phyloP scores from a whole-genome alignment of 1,140 invertebrate genomes.

The Popillia japonica region DNA sequence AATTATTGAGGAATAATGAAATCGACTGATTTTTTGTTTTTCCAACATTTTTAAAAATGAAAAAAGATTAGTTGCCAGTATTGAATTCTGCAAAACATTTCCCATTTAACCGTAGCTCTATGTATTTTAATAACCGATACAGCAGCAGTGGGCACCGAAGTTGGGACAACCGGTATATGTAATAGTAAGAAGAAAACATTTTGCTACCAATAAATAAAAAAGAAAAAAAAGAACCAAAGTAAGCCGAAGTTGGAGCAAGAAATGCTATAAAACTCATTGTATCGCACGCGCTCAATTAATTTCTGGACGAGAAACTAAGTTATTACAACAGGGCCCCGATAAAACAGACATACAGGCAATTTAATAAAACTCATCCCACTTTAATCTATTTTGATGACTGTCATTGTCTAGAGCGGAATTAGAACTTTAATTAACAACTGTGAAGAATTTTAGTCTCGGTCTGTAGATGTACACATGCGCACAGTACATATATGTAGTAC shows the following conservation, averaged over 20 bases:
- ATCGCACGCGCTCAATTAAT: constrained; percentile 35
- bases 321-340: constrained; percentile 46
- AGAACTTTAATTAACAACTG: constrained; percentile 60
- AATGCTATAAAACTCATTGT: constrained; percentile 21
- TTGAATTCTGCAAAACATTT: too few relatives aligned
- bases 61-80: too few relatives aligned
- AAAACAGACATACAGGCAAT: constrained; percentile 56
- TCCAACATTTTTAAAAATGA: too few relatives aligned
- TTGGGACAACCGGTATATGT: too few relatives aligned
- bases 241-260: not conserved
- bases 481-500: too few relatives aligned
- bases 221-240: not conserved
- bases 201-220: constrained; percentile 14
- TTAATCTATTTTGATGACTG: constrained; percentile 60
- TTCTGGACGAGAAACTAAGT: constrained; percentile 33
- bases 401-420: constrained; percentile 59
- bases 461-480: constrained; percentile 37
- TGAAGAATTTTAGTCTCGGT: constrained; percentile 49
- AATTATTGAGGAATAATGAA: too few relatives aligned
- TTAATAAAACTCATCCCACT: constrained; percentile 60
- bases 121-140: too few relatives aligned
- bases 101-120: too few relatives aligned
- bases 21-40: too few relatives aligned
- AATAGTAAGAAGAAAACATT: not conserved
- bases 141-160: too few relatives aligned